A percentile compares a stretch with the other conserved stretches of the same genome.
Conservation (phyloP, 37 sponge, comb jelly and placozoan genomes). For the Eunapius fragilis region DNA sequence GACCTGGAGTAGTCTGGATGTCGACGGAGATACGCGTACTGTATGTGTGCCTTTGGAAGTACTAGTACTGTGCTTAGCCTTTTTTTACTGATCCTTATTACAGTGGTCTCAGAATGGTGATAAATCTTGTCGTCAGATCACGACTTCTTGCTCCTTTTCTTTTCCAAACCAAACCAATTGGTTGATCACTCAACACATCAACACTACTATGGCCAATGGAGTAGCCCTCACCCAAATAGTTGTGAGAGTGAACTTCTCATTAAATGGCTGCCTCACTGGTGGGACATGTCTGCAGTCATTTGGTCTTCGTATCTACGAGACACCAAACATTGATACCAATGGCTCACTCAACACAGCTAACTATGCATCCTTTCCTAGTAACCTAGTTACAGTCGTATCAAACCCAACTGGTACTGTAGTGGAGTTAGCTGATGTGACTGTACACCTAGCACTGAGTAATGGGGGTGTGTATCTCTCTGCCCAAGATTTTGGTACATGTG, state of each 20-base stretch:
- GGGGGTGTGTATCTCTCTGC: constrained; percentile 41
- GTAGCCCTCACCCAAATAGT: constrained; percentile 16
- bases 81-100: too few species aligned
- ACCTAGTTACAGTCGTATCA: neutral
- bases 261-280: neutral
- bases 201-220: constrained; percentile 17
- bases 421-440: neutral
- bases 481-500: constrained; percentile 34
- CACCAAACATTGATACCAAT: constrained; percentile 1
- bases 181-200: constrained; percentile 49
- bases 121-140: neutral
- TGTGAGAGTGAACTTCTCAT: constrained; percentile 8
- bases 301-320: neutral
- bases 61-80: neutral
- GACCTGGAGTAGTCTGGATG: neutral
- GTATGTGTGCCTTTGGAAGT: neutral
- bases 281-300: constrained; percentile 5
- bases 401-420: neutral
- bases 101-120: constrained; percentile 21
- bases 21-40: neutral
- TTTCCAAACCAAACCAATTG: constrained; percentile 26
- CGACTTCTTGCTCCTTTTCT: constrained; percentile 1
- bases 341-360: constrained; percentile 9
- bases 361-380: neutral
- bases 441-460: neutral